A percentile compares a stretch with the other conserved stretches of the same genome.
Evolutionary conservation across 2,113 vertebrate species (phyloP).

Genomic region (Setophaga petechia): DNA sequence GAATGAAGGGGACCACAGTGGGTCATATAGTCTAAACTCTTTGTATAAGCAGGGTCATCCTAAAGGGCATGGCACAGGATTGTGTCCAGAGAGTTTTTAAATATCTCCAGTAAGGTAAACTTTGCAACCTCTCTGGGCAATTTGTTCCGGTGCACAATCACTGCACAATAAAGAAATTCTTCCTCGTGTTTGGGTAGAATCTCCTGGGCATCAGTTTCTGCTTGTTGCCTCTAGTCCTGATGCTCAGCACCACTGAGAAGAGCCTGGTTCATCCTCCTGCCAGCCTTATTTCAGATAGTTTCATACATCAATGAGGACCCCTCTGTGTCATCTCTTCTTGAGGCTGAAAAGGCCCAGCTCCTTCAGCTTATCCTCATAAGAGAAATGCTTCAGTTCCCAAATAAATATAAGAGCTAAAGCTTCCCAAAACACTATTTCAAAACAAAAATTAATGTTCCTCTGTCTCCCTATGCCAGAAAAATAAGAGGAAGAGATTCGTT

Average conservation of each 20-base stretch:
- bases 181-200: not conserved
- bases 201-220: not conserved
- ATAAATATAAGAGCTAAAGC: not conserved
- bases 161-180: not conserved
- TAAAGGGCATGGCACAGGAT: not conserved
- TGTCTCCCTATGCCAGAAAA: not conserved
- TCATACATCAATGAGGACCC: accelerated
- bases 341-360: not conserved
- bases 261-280: not conserved
- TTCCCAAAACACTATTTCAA: not conserved
- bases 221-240: not conserved
- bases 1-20: not conserved
- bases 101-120: not conserved
- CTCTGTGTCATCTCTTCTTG: not conserved
- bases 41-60: not conserved
- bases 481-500: not conserved
- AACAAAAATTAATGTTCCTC: not conserved
- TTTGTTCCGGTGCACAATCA: not conserved
- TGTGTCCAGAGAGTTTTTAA: not conserved
- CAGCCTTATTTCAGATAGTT: not conserved
- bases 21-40: not conserved
- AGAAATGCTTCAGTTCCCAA: not conserved
- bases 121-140: not conserved
- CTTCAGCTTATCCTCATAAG: not conserved
- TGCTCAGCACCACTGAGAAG: not conserved